Evolutionary conservation across 2,113 vertebrate species (phyloP).

Genomic region (Crotalus tigris): DNA sequence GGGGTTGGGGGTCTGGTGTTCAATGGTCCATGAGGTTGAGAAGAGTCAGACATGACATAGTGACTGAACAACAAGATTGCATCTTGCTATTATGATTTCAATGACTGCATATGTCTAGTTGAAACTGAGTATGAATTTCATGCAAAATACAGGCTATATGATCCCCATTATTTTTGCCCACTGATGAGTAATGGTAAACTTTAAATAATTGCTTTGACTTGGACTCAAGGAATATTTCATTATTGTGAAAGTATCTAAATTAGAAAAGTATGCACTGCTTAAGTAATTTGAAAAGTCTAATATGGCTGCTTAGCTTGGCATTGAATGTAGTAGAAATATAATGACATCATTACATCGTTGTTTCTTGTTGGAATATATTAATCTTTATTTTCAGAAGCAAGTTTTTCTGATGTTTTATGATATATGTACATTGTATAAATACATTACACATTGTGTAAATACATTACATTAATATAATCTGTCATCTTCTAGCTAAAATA

Average conservation of each 20-base stretch:
- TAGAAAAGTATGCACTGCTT: conserved; percentile 62
- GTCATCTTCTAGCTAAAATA: conserved; percentile 8
- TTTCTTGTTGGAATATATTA: neutral
- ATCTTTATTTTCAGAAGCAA: conserved; percentile 6
- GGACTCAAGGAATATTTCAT: conserved; percentile 57
- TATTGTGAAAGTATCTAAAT: conserved; percentile 65
- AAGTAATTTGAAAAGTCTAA: conserved; percentile 56
- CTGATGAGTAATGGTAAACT: conserved; percentile 72
- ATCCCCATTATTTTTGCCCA: conserved; percentile 74
- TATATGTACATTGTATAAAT: neutral
- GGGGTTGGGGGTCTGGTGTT: neutral
- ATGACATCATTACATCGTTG: neutral
- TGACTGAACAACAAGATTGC: conserved; percentile 32
- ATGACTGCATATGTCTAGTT: conserved; percentile 64
- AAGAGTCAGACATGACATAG: no score
- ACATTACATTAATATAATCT: neutral
- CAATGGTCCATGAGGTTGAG: no score
- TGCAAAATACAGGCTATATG: conserved; percentile 57
- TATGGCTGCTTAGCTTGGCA: neutral
- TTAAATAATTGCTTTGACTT: conserved; percentile 67
- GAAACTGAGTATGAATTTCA: conserved; percentile 63
- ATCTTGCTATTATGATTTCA: conserved; percentile 61
- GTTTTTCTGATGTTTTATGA: conserved; percentile 36
- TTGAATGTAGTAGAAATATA: neutral
- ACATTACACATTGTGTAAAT: neutral